Evolutionary conservation across 2,888 invertebrate species (phyloP).

Genomic region (Anagyrus pseudococci): DNA sequence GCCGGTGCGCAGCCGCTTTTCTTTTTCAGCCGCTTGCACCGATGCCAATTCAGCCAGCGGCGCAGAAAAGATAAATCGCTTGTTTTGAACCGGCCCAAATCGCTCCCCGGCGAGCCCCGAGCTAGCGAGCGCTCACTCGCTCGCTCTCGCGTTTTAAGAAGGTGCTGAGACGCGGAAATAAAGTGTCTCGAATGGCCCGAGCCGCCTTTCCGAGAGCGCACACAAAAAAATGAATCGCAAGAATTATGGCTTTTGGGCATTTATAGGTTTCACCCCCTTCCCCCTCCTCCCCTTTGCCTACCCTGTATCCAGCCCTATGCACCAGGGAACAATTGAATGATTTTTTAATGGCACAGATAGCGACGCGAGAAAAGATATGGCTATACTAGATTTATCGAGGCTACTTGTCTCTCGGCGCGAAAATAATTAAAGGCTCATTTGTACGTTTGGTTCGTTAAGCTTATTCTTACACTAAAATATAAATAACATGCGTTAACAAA

Average conservation of each 20-base stretch:
- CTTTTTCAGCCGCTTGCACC: slow-evolving; percentile 44
- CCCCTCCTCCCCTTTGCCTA: too few species aligned
- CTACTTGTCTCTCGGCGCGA: neutral
- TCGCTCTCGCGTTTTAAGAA: slow-evolving; percentile 39
- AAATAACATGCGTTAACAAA: too few species aligned
- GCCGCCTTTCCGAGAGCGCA: neutral
- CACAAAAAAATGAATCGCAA: slow-evolving; percentile 14
- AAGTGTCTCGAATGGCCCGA: slow-evolving; percentile 31
- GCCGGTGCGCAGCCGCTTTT: slow-evolving; percentile 35
- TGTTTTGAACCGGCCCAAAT: slow-evolving; percentile 53
- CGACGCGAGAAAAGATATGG: neutral
- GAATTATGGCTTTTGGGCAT: slow-evolving; percentile 30
- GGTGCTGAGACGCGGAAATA: slow-evolving; percentile 41
- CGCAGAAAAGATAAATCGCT: slow-evolving; percentile 58
- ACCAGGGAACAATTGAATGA: slow-evolving; percentile 30
- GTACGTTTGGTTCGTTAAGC: neutral
- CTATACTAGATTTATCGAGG: neutral
- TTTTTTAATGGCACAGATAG: slow-evolving; percentile 20
- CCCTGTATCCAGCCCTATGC: too few species aligned
- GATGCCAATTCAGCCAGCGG: slow-evolving; percentile 51
- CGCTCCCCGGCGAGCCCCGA: slow-evolving; percentile 42
- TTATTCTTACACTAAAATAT: too few species aligned
- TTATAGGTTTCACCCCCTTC: slow-evolving; percentile 3
- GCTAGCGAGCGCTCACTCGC: neutral
- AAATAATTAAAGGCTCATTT: neutral